Base-by-base conservation (phyloP, 2,797 vertebrate species). In the Setipinna tenuifilis region DNA sequence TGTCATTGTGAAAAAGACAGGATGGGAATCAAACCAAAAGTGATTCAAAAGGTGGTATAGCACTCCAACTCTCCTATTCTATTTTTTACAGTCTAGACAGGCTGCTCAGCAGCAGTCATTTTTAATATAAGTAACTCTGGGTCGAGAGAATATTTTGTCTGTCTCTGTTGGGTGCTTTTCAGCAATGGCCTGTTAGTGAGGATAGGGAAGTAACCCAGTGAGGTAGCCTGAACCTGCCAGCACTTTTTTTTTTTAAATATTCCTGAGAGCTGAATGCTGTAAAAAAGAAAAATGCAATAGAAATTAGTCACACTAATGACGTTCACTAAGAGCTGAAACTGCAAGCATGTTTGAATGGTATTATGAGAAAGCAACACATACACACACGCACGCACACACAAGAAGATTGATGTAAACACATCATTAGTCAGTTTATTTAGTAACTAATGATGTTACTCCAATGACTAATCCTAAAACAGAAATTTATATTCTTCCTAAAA, bases 91-190 rank as follows among this genome's bases (percentile, higher is more conserved):
- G 71, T n/a, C 35, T 44, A 78, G 71, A 78, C 71, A 21, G 17
- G 35, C 16, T 35, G 25, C 58, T 57, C 75, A 81, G 71, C 84
- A 75, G 68, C 78, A 61, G 41, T 58, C 54, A 75, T 41, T 81
- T 85, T 81, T 21, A 25, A 82, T 48, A 50, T 9, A 65, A 25
- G 61, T 82, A 54, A 46, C 25, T 68, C 31, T 28, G 23, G 81
- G 84, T 31, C 46, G 23, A 81, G 16, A 35, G n/a, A 65, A 62
- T 78, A n/a, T 54, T 80, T 28, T 78, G 71, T 35, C 31, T 81
- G 54, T 31, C 78, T 81, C 31, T 78, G 71, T 41, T 19, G 71
- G 35, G 35, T 44, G 71, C 71, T 21, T 78, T 44, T 78, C 35
- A 78, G 35, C 71, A 11, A 35, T 11, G 84, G 35, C 71, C 68